These are phyloP conservation scores for Ophion slaviceki DNA, from an alignment of 2,888 invertebrate genomes.

Conservation along the genomic window DNA sequence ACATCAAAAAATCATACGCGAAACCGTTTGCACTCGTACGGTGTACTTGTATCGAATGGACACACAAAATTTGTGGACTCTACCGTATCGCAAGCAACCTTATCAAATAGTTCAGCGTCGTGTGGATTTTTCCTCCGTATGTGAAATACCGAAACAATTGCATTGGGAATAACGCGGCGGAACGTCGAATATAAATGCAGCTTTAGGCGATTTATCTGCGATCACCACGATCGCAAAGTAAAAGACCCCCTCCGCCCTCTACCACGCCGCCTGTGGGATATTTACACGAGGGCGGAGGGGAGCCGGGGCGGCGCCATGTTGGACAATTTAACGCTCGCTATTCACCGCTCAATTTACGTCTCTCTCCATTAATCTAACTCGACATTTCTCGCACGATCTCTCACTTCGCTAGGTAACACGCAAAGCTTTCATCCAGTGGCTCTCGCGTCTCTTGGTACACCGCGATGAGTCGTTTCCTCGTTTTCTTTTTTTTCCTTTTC, in stretches of 20 bases:
- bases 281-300: not conserved
- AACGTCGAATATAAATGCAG: not conserved
- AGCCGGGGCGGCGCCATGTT: conserved; percentile 28
- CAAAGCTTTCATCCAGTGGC: conserved; percentile 52
- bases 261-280: not conserved
- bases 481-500: conserved; percentile 14
- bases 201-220: not conserved
- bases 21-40: not conserved
- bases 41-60: no score
- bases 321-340: conserved; percentile 56
- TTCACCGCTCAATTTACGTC: conserved; percentile 38
- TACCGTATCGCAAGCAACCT: not conserved
- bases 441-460: conserved; percentile 11
- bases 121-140: not conserved
- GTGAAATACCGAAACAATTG: not conserved
- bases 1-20: not conserved
- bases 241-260: not conserved
- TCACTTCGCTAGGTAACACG: conserved; percentile 21
- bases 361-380: conserved; percentile 56
- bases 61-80: not conserved
- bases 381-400: conserved; percentile 47
- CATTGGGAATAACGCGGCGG: not conserved
- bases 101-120: not conserved
- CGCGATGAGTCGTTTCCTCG: conserved; percentile 2
- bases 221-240: not conserved